phyloP scores from a whole-genome alignment of 2,888 invertebrate genomes.

The Cactoblastis cactorum region DNA sequence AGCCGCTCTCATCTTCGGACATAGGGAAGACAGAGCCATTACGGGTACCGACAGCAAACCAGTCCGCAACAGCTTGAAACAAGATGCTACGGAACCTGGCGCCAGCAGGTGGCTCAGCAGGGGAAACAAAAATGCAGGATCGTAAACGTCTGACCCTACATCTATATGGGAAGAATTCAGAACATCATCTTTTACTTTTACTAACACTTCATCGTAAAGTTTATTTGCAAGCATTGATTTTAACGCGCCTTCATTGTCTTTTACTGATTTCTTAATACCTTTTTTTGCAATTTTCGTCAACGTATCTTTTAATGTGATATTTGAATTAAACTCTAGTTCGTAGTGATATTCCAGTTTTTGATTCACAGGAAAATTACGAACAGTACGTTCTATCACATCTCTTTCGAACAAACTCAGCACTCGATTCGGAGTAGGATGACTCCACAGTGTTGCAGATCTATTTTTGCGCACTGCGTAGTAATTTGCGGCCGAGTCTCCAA shows the following conservation, averaged over 20 bases:
- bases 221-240: slow-evolving; percentile 36
- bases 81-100: slow-evolving; percentile 86
- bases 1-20: slow-evolving; percentile 82
- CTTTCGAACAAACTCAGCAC: slow-evolving; percentile 85
- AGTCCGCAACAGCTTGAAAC: slow-evolving; percentile 83
- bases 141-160: slow-evolving; percentile 80
- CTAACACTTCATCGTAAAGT: slow-evolving; percentile 35
- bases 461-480: slow-evolving; percentile 85
- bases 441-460: slow-evolving; percentile 78
- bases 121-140: slow-evolving; percentile 90
- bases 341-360: slow-evolving; percentile 76
- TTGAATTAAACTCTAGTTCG: slow-evolving; percentile 38
- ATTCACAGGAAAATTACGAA: slow-evolving; percentile 84
- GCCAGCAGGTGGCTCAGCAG: slow-evolving; percentile 86
- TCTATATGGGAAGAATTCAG: slow-evolving; percentile 40
- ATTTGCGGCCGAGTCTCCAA: slow-evolving; percentile 89
- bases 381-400: slow-evolving; percentile 82
- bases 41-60: slow-evolving; percentile 86
- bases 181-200: slow-evolving; percentile 37
- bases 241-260: slow-evolving; percentile 43
- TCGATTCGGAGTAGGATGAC: slow-evolving; percentile 85
- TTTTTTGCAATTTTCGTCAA: slow-evolving; percentile 40
- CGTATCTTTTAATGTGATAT: slow-evolving; percentile 29
- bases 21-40: slow-evolving; percentile 84
- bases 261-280: slow-evolving; percentile 33